A percentile compares a stretch with the other conserved stretches of the same genome.
Evolutionary conservation across 2,888 invertebrate species (phyloP).

Genomic region (Athripsodes cinereus): DNA sequence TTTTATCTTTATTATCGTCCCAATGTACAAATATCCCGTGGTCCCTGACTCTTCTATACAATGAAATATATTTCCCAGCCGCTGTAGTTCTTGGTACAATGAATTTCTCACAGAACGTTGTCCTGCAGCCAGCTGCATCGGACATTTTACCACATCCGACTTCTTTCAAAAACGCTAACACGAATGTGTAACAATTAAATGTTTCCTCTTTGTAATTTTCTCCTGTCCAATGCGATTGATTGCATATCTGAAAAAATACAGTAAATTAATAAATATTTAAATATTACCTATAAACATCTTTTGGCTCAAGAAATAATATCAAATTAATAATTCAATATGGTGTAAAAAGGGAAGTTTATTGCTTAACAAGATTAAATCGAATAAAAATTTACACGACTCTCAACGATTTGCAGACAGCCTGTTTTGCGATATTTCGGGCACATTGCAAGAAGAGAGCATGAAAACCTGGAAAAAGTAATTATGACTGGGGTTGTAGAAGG

Average conservation of each 20-base stretch:
- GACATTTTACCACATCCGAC: slow-evolving; percentile 67
- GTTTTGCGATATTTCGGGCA: too few relatives aligned
- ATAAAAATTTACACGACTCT: too few relatives aligned
- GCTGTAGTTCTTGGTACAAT: slow-evolving; percentile 76
- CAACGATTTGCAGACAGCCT: too few relatives aligned
- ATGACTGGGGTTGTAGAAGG: too few relatives aligned
- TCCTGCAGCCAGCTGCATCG: slow-evolving; percentile 60
- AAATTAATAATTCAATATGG: too few relatives aligned
- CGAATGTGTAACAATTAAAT: slow-evolving; percentile 84
- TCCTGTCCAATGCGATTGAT: slow-evolving; percentile 59
- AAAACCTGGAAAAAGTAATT: too few relatives aligned
- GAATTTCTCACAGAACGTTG: slow-evolving; percentile 71
- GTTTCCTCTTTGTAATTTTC: slow-evolving; percentile 66
- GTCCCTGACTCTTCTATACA: slow-evolving; percentile 66
- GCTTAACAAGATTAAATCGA: too few relatives aligned
- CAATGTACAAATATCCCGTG: slow-evolving; percentile 47
- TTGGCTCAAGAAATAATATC: too few relatives aligned
- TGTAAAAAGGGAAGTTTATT: too few relatives aligned
- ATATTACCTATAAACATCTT: too few relatives aligned
- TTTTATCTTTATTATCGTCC: slow-evolving; percentile 15
- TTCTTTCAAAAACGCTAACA: slow-evolving; percentile 68
- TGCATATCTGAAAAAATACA: slow-evolving; percentile 39
- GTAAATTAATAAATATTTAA: too few relatives aligned
- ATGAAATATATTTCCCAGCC: slow-evolving; percentile 77
- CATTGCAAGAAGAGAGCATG: too few relatives aligned